Percentiles rank a stretch among this genome's conserved stretches.
phyloP scores from a whole-genome alignment of 2,113 vertebrate genomes.

The Hippocampus comes region DNA sequence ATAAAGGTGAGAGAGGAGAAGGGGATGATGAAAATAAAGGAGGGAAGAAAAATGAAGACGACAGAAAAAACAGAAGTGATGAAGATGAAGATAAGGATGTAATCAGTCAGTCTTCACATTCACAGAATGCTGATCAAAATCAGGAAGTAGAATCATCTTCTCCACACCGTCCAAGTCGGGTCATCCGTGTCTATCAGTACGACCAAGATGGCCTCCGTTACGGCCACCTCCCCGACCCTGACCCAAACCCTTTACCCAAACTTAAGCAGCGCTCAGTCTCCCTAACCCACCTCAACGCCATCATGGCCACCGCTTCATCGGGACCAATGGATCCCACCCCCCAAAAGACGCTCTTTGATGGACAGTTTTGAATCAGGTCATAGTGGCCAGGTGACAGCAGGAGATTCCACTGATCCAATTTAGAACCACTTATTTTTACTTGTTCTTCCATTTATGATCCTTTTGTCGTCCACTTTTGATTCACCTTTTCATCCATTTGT shows the following conservation, averaged over 20 bases:
- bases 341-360: background rate
- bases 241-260: constrained; percentile 9
- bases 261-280: constrained; percentile 63
- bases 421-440: background rate
- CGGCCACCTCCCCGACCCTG: constrained; percentile 40
- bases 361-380: background rate
- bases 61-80: background rate
- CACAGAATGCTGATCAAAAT: background rate
- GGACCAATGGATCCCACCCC: constrained; percentile 31
- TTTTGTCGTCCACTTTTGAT: too few relatives aligned
- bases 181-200: constrained; percentile 75
- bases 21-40: background rate
- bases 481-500: too few relatives aligned
- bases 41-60: background rate
- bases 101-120: background rate
- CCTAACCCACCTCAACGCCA: constrained; percentile 64
- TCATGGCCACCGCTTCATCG: constrained; percentile 57
- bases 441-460: too few relatives aligned
- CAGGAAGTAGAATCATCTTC: background rate
- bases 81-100: background rate
- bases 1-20: background rate
- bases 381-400: background rate
- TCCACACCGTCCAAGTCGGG: constrained; percentile 30
- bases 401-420: background rate
- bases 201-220: constrained; percentile 69